These are phyloP conservation scores for Laterallus jamaicensis DNA, from an alignment of 2,113 vertebrate genomes.

Conservation along the genomic window DNA sequence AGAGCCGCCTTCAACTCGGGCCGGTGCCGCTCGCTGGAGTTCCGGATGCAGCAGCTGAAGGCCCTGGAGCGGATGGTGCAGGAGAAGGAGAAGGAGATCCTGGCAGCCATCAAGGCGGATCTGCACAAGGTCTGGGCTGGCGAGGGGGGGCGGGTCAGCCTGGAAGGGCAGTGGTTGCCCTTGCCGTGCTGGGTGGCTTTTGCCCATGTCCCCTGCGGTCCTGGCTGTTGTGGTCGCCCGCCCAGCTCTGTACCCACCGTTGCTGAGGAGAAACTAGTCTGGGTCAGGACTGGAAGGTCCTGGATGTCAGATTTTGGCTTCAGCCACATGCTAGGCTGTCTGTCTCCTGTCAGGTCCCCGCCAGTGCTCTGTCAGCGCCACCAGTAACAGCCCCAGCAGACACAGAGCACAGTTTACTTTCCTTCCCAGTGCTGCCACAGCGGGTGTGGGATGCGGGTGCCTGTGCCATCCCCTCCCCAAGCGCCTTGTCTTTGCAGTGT, in stretches of 20 bases:
- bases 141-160: no score
- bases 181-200: rapidly evolving
- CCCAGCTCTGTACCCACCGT: no score
- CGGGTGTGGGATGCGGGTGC: no score
- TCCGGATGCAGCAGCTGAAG: constrained; percentile 85
- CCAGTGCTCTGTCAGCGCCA: neutral
- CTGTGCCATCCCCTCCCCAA: no score
- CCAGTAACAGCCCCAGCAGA: neutral
- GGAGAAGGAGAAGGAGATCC: constrained; percentile 79
- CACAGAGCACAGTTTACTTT: neutral
- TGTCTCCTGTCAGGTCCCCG: neutral
- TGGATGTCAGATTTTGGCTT: neutral
- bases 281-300: neutral
- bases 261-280: neutral
- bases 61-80: constrained; percentile 79
- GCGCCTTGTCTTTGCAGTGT: no score
- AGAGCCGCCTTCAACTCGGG: constrained; percentile 79
- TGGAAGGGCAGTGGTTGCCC: neutral
- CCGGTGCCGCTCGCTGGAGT: constrained; percentile 78
- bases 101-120: constrained; percentile 78
- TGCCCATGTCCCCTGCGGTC: neutral
- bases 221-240: no score
- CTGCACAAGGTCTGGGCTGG: constrained; percentile 77
- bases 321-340: rapidly evolving
- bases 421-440: no score